phyloP scores from a whole-genome alignment of 2,888 invertebrate genomes.

The Nomada ruficornis region DNA sequence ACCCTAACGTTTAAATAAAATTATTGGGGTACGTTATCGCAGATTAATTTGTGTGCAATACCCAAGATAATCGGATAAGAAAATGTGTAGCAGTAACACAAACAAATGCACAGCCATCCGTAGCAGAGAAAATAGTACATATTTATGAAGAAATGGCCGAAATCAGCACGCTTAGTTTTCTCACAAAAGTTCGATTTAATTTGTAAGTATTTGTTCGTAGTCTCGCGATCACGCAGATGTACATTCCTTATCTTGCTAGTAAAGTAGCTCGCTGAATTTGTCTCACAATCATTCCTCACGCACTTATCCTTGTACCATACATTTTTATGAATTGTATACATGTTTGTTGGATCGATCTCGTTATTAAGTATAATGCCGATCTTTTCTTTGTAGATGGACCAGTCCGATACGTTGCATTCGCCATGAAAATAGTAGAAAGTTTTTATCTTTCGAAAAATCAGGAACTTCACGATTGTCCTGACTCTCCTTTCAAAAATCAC shows the following conservation, averaged over 20 bases:
- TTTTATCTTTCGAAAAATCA: constrained; percentile 41
- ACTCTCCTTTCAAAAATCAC: background rate
- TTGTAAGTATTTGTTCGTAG: background rate
- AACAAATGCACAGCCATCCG: constrained; percentile 10
- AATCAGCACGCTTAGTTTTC: too few species aligned
- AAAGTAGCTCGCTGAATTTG: background rate
- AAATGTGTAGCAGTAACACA: background rate
- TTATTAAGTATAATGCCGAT: constrained; percentile 3
- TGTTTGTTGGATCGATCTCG: background rate
- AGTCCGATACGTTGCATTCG: background rate
- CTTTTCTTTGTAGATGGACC: constrained; percentile 7
- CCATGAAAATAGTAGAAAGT: background rate
- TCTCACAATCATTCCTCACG: background rate
- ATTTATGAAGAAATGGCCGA: background rate
- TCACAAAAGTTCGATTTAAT: background rate
- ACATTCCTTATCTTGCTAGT: background rate
- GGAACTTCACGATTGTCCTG: constrained; percentile 23
- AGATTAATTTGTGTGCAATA: background rate
- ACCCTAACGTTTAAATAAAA: background rate
- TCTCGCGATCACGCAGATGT: background rate
- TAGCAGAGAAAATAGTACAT: background rate
- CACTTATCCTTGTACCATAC: background rate
- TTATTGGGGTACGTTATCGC: background rate
- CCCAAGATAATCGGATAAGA: background rate
- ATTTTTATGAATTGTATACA: background rate